Percentiles rank a stretch among this genome's conserved stretches.
phyloP scores from a whole-genome alignment of 2,888 invertebrate species.

The Drosophila nigricruria region DNA sequence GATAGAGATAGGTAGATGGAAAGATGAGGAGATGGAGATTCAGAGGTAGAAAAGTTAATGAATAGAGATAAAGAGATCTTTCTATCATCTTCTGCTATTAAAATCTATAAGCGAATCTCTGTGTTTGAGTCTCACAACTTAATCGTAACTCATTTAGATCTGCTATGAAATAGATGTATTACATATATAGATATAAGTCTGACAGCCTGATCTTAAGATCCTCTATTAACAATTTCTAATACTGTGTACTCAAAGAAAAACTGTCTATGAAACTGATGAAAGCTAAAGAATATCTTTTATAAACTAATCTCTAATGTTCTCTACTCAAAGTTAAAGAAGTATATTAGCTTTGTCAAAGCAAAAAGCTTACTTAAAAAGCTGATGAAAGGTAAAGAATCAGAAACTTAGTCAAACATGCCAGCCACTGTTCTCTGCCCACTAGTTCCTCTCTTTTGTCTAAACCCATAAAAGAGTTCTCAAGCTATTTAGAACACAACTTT shows the following conservation, averaged over 20 bases:
- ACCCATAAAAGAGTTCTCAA: constrained; percentile 4
- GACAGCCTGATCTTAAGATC: no score
- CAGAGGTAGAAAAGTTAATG: neutral
- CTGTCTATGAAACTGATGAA: no score
- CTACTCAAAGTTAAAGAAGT: neutral
- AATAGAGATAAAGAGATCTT: neutral
- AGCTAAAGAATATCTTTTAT: neutral
- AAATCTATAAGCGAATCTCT: no score
- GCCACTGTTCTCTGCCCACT: neutral
- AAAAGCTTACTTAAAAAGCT: neutral
- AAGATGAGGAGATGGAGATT: neutral
- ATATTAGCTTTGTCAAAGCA: neutral
- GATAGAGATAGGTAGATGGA: neutral
- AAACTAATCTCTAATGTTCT: neutral
- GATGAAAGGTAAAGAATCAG: neutral
- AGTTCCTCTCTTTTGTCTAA: neutral
- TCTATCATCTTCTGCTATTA: no score
- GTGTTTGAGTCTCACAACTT: no score
- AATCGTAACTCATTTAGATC: no score
- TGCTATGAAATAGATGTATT: no score
- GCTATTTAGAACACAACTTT: constrained; percentile 5
- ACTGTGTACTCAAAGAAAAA: no score
- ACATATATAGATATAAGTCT: no score
- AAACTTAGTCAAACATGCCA: neutral
- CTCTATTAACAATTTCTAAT: no score